These are phyloP conservation scores for Eptesicus fuscus DNA, from an alignment of 2,113 vertebrate genomes.

Conservation along the genomic window DNA sequence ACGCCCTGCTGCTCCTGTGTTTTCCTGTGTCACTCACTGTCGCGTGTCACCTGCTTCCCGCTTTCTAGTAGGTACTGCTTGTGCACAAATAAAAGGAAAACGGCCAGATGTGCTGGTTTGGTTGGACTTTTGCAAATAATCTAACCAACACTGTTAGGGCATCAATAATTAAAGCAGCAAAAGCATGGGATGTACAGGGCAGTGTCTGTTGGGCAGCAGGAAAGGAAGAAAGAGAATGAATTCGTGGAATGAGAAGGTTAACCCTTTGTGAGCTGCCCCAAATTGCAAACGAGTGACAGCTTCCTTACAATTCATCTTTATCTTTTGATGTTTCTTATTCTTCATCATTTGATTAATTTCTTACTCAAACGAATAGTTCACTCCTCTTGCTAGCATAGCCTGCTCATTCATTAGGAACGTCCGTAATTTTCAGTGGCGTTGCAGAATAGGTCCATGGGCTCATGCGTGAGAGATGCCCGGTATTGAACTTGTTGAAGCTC, in stretches of 20 bases:
- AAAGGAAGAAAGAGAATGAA: background rate
- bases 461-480: background rate
- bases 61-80: background rate
- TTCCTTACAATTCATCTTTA: background rate
- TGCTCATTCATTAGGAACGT: background rate
- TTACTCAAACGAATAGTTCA: background rate
- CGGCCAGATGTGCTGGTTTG: background rate
- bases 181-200: accelerated
- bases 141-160: background rate
- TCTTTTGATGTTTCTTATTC: background rate
- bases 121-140: background rate
- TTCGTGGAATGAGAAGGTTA: background rate
- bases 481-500: background rate
- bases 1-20: background rate
- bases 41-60: background rate
- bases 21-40: background rate
- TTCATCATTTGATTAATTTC: background rate
- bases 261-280: background rate
- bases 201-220: background rate
- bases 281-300: background rate
- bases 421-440: background rate
- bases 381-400: background rate
- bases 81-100: background rate
- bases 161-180: background rate
- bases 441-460: background rate